A percentile compares a stretch with the other conserved stretches of the same genome.
Evolutionary conservation across 2,113 vertebrate genomes (phyloP).

Genomic region (Otus sunia): DNA sequence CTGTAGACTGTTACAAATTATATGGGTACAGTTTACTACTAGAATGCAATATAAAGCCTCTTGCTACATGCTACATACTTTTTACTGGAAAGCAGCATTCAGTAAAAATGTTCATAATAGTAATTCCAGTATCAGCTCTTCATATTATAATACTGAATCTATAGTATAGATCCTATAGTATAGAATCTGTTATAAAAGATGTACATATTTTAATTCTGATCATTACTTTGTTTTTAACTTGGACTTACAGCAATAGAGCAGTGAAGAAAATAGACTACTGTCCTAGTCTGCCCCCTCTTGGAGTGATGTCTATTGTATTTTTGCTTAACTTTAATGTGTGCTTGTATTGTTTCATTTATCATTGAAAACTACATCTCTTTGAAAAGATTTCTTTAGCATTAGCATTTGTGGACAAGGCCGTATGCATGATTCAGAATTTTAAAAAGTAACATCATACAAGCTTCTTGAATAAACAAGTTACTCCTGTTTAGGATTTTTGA

Average conservation of each 20-base stretch:
- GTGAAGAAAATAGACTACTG: background rate
- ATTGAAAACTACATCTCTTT: background rate
- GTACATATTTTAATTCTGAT: background rate
- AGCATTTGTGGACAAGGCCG: background rate
- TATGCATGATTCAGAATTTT: background rate
- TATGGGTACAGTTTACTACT: background rate
- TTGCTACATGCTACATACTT: background rate
- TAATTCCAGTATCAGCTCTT: background rate
- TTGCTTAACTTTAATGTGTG: background rate
- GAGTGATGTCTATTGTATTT: background rate
- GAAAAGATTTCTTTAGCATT: background rate
- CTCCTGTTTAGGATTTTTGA: background rate
- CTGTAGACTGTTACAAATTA: background rate
- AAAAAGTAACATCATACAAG: background rate
- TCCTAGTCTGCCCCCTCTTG: background rate
- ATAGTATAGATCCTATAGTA: background rate
- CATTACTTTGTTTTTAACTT: background rate
- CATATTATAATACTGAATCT: background rate
- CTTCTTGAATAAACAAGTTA: background rate
- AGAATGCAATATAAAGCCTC: background rate
- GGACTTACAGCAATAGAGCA: background rate
- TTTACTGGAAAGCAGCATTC: background rate
- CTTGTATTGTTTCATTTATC: background rate
- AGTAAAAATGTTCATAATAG: background rate
- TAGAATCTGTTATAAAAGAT: background rate